Base-by-base conservation (phyloP, 2,888 invertebrate genomes). In the Ectemnius cavifrons region DNA sequence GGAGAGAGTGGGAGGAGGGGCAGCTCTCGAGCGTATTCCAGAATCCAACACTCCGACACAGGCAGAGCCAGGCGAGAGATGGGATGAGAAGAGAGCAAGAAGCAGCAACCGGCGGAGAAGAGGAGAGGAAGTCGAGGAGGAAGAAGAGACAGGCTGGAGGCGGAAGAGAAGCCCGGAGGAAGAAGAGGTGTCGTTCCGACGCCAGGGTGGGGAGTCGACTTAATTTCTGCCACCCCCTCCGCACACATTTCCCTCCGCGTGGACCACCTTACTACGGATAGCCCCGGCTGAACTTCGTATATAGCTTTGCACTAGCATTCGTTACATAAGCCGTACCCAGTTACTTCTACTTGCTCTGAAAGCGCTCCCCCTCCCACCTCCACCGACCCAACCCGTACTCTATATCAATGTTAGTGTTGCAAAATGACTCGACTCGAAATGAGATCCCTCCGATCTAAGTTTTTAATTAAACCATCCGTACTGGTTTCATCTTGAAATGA, bases 191-290 rank as follows among this genome's bases (percentile, higher is more conserved):
- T 89, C 89, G 86, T 85, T 85, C 79, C 80, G 82, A 80, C 85
- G 78, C 80, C 80, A 80, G 77, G 78, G 75, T 67, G 84, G 84
- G 81, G 81, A 80, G 82, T 82, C 81, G 88, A 89, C 87, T 89
- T 89, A 89, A 89, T 89, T 89, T 89, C 87, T 87, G 82, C 85
- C 85, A 84, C 86, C 84, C 84, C 77, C 78, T 68, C 73, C 71
- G 78, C 37, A 80, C 78, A 80, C 77, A 76, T 75, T 82, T 76
- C 67, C 73, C 72, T 73, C 63, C 71, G 62, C 61, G 49, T 57
- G 8, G 18, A 52, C 59, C 58, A 16, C 37, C 3, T 23, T 58
- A 46, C 46, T n/a, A 52, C 66, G 58, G 69, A 58, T 69, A 73
- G 37, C 37, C 37, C 37, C 37, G 37, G 37, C 37, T 37, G 37